Evolutionary conservation across 1,140 invertebrate species (phyloP).

Genomic region (Nephila pilipes): DNA sequence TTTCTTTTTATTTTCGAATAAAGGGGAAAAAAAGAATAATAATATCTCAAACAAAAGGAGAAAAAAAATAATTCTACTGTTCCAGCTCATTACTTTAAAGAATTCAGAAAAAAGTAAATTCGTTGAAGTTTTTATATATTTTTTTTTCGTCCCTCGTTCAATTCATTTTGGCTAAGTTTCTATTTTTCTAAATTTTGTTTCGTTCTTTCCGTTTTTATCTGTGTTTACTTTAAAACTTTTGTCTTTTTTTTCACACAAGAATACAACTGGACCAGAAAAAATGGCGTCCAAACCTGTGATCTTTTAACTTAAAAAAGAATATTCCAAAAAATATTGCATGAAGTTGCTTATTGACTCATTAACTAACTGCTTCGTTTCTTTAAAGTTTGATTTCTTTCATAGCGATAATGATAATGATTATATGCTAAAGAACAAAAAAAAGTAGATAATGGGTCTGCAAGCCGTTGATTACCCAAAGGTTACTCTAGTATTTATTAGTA

Average conservation of each 20-base stretch:
- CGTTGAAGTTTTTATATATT: neutral
- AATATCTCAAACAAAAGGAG: conserved; percentile 30
- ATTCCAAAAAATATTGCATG: conserved; percentile 34
- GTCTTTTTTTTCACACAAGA: neutral
- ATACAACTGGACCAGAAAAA: conserved; percentile 32
- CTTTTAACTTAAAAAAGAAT: conserved; percentile 43
- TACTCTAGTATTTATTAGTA: conserved; percentile 23
- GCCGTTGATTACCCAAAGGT: conserved; percentile 47
- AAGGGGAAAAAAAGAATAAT: conserved; percentile 24
- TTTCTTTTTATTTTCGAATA: conserved; percentile 35
- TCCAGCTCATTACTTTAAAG: conserved; percentile 71
- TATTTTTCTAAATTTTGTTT: conserved; percentile 44
- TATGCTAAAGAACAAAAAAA: conserved; percentile 5
- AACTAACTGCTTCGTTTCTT: conserved; percentile 35
- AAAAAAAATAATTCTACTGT: conserved; percentile 14
- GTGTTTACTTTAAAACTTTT: conserved; percentile 66
- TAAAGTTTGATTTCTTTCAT: conserved; percentile 54
- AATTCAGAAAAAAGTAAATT: conserved; percentile 38
- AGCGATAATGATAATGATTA: conserved; percentile 71
- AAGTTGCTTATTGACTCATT: conserved; percentile 64
- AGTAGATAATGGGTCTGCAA: conserved; percentile 29
- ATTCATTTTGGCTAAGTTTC: conserved; percentile 47
- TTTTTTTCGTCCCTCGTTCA: neutral
- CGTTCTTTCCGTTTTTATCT: neutral
- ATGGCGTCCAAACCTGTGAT: conserved; percentile 12